Conservation (phyloP, 2,888 invertebrate genomes). For the Panorpa germanica region DNA sequence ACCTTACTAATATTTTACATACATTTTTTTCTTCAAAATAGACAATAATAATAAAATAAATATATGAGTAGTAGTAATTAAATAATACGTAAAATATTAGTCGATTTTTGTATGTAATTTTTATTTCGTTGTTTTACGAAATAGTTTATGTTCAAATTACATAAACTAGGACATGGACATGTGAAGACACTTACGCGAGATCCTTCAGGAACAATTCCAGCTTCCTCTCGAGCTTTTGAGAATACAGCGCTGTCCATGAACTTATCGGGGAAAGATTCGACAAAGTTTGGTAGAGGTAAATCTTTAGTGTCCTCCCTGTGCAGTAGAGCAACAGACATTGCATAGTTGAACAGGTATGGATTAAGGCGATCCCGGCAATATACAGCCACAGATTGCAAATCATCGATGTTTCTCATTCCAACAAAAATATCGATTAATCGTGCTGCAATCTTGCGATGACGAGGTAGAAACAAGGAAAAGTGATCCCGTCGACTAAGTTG, state of each 20-base stretch:
- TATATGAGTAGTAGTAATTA: too few relatives aligned
- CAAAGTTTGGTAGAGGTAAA: conserved; percentile 45
- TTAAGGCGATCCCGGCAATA: conserved; percentile 48
- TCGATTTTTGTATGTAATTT: too few relatives aligned
- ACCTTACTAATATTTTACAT: background rate
- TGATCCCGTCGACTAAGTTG: conserved; percentile 38
- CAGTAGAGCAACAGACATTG: conserved; percentile 46
- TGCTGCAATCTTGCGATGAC: conserved; percentile 43
- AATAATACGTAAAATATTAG: too few relatives aligned
- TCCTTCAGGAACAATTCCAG: conserved; percentile 37
- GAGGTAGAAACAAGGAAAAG: conserved; percentile 53
- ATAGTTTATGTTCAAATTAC: too few relatives aligned
- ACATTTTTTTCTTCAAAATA: background rate
- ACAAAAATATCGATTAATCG: conserved; percentile 48
- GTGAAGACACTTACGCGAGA: conserved; percentile 22
- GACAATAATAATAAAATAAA: too few relatives aligned
- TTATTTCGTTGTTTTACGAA: too few relatives aligned
- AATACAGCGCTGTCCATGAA: conserved; percentile 52
- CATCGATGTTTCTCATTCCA: too few relatives aligned
- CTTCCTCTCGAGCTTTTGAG: conserved; percentile 39
- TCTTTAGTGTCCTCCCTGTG: conserved; percentile 45
- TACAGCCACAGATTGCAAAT: conserved; percentile 44
- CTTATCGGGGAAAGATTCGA: conserved; percentile 56
- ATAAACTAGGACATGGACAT: too few relatives aligned
- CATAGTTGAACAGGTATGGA: conserved; percentile 55